Evolutionary conservation across 2,113 vertebrate genomes (phyloP), one percentile per base, ranked within the genome.

Genomic region (Neopipo cinnamomea): DNA sequence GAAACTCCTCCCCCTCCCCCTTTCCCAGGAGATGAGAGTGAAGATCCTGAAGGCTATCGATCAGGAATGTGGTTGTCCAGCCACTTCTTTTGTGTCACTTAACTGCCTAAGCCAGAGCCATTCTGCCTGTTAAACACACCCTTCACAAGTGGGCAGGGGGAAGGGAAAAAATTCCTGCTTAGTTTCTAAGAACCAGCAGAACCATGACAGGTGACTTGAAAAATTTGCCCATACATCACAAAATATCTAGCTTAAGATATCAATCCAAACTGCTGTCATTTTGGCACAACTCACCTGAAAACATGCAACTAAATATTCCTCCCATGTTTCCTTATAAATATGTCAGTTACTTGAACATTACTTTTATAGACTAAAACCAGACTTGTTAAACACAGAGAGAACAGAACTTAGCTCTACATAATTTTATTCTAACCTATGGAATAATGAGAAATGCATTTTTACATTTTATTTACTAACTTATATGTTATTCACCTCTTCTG

Each of bases 401-500:
- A 89, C 39, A 86, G 39, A 91, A 89, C 47, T 46, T 83, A 41
- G 66, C 35, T 90, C 75, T 79, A 72, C n/a, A 68, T 71, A 85
- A 87, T 71, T 95, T 84, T 75, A 67, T 85, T 93, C 67, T 84
- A 83, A 82, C 47, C 49, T 59, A 62, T 37, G 20, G 46, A 22
- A 30, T 50, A 84, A 61, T 85, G 28, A 86, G 9, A 80, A 72
- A 85, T 65, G 23, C 25, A 44, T 58, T 58, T 72, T 79, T 81
- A 91, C 62, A 91, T 82, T 91, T 81, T 85, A 91, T 92, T 91
- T 52, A 58, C 77, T 66, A 79, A 74, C 44, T 77, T 73, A 47
- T 92, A 81, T 62, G 82, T 68, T 91, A 95, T 91, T 97, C 84
- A 99, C 99, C 98, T 99, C 98, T 97, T 99, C 98, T 47, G 99